Conservation (phyloP, 2,113 vertebrate species). For the Otocyon megalotis region DNA sequence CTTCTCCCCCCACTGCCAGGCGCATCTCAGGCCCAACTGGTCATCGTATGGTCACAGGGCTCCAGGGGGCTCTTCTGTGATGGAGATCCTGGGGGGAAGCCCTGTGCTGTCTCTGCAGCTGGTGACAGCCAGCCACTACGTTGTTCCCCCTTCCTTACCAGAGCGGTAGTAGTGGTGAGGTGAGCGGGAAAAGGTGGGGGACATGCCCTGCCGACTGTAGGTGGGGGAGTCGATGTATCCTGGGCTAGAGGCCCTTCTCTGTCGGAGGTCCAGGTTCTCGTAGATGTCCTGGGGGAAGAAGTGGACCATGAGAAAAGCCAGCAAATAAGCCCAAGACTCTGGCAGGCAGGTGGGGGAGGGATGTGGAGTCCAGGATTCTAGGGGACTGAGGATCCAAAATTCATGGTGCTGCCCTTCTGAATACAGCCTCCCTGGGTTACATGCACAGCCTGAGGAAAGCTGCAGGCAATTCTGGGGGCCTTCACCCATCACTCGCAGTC, state of each 20-base stretch:
- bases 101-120: neutral
- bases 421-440: neutral
- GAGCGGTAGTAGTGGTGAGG: slow-evolving; percentile 96
- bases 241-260: slow-evolving; percentile 95
- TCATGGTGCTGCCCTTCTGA: neutral
- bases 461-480: neutral
- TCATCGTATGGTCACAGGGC: neutral
- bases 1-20: neutral
- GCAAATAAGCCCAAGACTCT: neutral
- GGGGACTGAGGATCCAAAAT: neutral
- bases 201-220: slow-evolving; percentile 95
- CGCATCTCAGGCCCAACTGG: neutral
- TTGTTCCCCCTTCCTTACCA: slow-evolving; percentile 88
- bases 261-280: slow-evolving; percentile 93
- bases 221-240: slow-evolving; percentile 96
- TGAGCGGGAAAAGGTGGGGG: slow-evolving; percentile 95
- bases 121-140: neutral
- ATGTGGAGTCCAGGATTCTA: neutral
- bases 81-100: neutral
- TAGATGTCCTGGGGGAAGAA: slow-evolving; percentile 92
- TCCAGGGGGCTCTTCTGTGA: neutral
- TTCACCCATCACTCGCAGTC: neutral
- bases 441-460: neutral
- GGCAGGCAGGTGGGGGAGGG: neutral
- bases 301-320: neutral